Base-by-base conservation (phyloP, 2,113 vertebrate species). In the Malurus cyaneus region DNA sequence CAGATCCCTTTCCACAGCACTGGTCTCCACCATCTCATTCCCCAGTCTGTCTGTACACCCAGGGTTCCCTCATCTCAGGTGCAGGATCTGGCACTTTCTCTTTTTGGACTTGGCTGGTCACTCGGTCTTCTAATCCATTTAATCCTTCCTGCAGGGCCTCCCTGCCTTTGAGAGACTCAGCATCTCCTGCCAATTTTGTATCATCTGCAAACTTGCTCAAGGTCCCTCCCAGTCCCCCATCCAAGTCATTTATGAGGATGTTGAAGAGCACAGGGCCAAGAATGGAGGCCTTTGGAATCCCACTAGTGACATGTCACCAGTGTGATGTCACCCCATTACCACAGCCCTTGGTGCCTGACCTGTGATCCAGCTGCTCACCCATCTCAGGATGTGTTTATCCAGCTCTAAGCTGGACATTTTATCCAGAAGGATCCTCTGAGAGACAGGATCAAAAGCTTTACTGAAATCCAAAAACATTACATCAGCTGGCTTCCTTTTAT, bases 231-330 rank as follows among this genome's bases (percentile, higher is more conserved):
- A 74, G 34, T 57, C 31, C 31, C 31, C 15, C 16, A 34, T 42
- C 34, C 34, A 29, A 19, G 25, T 42, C 5, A 25, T 29, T 57
- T 34, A 34, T 8, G 42, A 85, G 29, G 60, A 29, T 57, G 15
- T 11, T 41, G 34, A 50, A 42, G 42, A 42, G 13, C 52, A 25
- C 8, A 50, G 16, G 31, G 25, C 15, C 31, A 34, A 57, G 19
- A 25, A 57, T 9, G 34, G 25, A 66, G 44, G 13, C 16, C 31
- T 50, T 66, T 42, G 31, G 42, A 57, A 17, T 24, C 34, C 34
- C 0, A 0, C 6, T 49, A 41, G 8, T 8, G 29, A 41, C 29
- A 57, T 24, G 20, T 42, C 29, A n/a, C 24, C 29, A 24, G 42
- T 57, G 5, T 42, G 24, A 57, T 41, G 29, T n/a, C 16, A 49